Percentiles rank a stretch among this genome's conserved stretches.
These are phyloP conservation scores for Aradophagus sp. DNA, from an alignment of 1,140 invertebrate genomes.

Conservation along the genomic window DNA sequence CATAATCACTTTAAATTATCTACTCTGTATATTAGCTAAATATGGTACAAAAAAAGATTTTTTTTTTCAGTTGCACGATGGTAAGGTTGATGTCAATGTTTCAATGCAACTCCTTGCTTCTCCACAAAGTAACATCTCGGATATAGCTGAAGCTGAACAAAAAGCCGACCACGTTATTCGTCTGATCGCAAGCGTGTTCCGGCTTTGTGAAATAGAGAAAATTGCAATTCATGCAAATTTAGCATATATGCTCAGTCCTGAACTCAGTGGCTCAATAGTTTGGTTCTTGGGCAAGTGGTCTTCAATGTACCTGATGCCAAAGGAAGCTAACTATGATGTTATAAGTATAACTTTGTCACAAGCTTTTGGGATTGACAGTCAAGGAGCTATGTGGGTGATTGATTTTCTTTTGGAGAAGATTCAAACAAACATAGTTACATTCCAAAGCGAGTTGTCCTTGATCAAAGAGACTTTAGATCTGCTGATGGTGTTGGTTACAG, in stretches of 20 bases:
- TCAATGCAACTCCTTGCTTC: slow-evolving; percentile 74
- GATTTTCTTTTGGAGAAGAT: slow-evolving; percentile 80
- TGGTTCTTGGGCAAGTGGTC: slow-evolving; percentile 89
- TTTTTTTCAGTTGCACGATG: slow-evolving; percentile 54
- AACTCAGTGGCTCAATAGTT: slow-evolving; percentile 84
- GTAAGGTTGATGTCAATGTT: slow-evolving; percentile 68
- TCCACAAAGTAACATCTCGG: slow-evolving; percentile 70
- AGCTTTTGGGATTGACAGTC: slow-evolving; percentile 78
- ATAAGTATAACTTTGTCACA: slow-evolving; percentile 75
- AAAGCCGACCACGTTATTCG: slow-evolving; percentile 79
- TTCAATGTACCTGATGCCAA: slow-evolving; percentile 83
- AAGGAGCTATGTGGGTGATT: slow-evolving; percentile 77
- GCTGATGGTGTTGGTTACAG: slow-evolving; percentile 77
- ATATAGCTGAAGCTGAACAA: slow-evolving; percentile 75
- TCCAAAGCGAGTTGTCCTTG: slow-evolving; percentile 77
- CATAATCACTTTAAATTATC: no score
- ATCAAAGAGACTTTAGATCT: slow-evolving; percentile 78
- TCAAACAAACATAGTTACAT: slow-evolving; percentile 77
- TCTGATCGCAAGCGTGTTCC: slow-evolving; percentile 80
- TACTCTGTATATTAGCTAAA: no score
- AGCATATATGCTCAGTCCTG: slow-evolving; percentile 83
- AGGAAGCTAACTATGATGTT: slow-evolving; percentile 81
- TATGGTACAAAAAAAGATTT: no score
- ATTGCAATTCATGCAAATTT: slow-evolving; percentile 79
- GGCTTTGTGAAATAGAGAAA: slow-evolving; percentile 82